Conservation (phyloP, 2,888 invertebrate species). For the Metallyticus violacea region DNA sequence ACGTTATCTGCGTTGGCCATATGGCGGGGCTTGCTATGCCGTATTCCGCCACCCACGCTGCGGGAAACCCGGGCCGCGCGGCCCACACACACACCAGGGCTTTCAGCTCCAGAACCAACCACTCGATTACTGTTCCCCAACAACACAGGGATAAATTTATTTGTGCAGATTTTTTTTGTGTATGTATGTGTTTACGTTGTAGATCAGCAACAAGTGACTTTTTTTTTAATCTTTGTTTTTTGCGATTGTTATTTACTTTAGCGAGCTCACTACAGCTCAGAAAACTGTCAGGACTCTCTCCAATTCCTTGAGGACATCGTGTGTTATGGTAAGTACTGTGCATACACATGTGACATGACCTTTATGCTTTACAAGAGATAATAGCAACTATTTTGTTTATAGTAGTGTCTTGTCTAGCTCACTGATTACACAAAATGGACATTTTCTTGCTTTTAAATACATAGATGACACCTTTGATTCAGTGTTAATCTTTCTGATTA, state of each 20-base stretch:
- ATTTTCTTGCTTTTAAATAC: no score
- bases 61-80: background rate
- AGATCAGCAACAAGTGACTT: background rate
- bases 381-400: no score
- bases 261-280: background rate
- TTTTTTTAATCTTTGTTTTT: background rate
- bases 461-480: no score
- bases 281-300: background rate
- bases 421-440: no score
- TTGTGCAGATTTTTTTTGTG: background rate
- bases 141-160: background rate
- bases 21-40: background rate
- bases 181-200: background rate
- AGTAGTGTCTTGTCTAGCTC: no score
- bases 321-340: background rate
- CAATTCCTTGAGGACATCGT: no score
- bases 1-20: background rate
- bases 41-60: background rate
- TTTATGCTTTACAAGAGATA: background rate
- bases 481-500: no score
- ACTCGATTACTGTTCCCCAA: background rate
- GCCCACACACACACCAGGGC: constrained; percentile 1
- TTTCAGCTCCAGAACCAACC: background rate
- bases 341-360: background rate
- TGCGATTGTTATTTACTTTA: background rate